These are phyloP conservation scores for Illadopsis cleaveri DNA, from an alignment of 2,113 vertebrate species.

Conservation along the genomic window DNA sequence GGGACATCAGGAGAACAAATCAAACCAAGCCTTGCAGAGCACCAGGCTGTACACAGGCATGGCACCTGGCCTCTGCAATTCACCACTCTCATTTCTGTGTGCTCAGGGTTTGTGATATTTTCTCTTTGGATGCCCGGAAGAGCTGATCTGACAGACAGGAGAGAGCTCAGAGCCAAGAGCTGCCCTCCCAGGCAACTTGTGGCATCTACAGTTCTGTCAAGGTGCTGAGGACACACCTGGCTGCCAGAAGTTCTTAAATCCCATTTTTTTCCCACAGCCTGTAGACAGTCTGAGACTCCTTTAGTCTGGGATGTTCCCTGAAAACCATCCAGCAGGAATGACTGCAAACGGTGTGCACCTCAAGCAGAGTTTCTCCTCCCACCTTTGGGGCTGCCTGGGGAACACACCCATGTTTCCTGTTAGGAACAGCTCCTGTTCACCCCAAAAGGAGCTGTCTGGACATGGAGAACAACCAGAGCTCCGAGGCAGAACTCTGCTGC, in stretches of 20 bases:
- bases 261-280: neutral
- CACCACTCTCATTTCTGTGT: neutral
- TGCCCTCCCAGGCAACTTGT: neutral
- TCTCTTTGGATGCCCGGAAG: neutral
- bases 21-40: neutral
- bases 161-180: neutral
- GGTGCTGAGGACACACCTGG: neutral
- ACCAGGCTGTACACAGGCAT: neutral
- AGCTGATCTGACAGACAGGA: neutral
- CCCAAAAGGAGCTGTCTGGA: neutral
- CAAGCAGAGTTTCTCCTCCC: neutral
- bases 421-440: neutral
- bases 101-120: neutral
- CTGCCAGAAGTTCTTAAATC: neutral
- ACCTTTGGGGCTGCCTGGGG: neutral
- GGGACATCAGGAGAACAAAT: neutral
- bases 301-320: neutral
- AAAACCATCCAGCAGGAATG: neutral
- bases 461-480: neutral
- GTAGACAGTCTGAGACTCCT: neutral
- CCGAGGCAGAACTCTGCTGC: neutral
- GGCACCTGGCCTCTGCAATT: neutral
- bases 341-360: neutral
- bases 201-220: neutral
- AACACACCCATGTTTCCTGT: fast-evolving